Evolutionary conservation across 2,888 invertebrate genomes (phyloP).

Genomic region (Seira musarum): DNA sequence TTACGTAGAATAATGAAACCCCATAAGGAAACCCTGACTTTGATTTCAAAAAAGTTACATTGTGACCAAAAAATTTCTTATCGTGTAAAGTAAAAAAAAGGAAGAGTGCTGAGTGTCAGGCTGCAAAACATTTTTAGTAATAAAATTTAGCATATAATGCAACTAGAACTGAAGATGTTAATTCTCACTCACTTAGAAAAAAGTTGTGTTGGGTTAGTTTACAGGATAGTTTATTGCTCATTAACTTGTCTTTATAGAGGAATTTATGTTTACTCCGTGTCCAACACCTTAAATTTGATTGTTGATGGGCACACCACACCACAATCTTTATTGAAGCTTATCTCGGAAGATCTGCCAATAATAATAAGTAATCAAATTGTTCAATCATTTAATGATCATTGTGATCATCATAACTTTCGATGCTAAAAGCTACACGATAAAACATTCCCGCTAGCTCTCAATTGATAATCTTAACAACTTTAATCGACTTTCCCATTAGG

Average conservation of each 20-base stretch:
- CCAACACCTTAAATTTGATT: background rate
- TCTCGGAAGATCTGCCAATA: constrained; percentile 52
- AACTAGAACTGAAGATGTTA: background rate
- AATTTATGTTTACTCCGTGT: constrained; percentile 10
- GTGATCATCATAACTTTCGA: background rate
- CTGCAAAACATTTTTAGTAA: background rate
- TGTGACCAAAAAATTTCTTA: background rate
- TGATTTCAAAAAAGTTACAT: background rate
- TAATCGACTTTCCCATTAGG: too few relatives aligned
- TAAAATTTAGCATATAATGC: background rate
- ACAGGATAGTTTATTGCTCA: background rate
- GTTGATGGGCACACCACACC: background rate
- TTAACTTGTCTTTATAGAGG: constrained; percentile 5
- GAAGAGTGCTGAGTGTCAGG: background rate
- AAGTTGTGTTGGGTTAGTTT: constrained; percentile 39
- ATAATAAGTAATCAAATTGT: constrained; percentile 26
- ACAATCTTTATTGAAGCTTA: background rate
- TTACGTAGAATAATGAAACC: background rate
- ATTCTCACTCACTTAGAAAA: constrained; percentile 33
- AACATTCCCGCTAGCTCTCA: background rate
- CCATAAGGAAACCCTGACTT: background rate
- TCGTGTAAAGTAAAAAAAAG: background rate
- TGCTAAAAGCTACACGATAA: background rate
- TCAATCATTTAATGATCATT: constrained; percentile 10
- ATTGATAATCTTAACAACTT: constrained; percentile 33